These are phyloP conservation scores for Pomatostomus ruficeps DNA, from an alignment of 2,113 vertebrate species.

Conservation along the genomic window DNA sequence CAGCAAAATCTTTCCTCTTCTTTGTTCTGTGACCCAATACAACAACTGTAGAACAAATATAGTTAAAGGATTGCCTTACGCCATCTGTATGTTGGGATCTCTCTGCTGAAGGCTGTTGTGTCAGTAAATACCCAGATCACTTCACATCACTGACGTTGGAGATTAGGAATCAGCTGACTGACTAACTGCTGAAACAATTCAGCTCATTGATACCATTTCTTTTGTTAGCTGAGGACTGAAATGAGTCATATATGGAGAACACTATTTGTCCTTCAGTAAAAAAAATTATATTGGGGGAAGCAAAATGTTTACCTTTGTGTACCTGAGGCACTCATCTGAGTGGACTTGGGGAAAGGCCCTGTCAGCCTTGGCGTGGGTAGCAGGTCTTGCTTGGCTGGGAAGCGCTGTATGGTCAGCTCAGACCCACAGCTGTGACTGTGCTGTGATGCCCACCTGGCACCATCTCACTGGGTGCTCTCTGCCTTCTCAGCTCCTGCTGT, in stretches of 20 bases:
- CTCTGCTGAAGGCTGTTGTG: not conserved
- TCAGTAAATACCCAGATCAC: not conserved
- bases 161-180: not conserved
- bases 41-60: not conserved
- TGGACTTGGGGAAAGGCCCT: not conserved
- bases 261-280: not conserved
- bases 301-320: not conserved
- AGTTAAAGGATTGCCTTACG: not conserved
- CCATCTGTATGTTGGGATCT: not conserved
- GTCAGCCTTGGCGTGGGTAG: not conserved
- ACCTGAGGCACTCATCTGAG: not conserved
- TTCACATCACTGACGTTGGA: not conserved
- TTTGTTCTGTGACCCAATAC: not conserved
- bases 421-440: accelerated
- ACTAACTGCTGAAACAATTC: not conserved
- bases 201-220: not conserved
- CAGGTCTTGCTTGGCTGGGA: not conserved
- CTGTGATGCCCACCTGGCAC: accelerated
- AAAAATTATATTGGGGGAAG: not conserved
- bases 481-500: not conserved
- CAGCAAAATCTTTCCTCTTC: not conserved
- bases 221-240: not conserved
- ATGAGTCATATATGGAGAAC: not conserved
- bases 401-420: accelerated
- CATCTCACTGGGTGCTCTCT: accelerated